phyloP scores from a whole-genome alignment of 2,113 vertebrate species.

The Vireo altiloquus region DNA sequence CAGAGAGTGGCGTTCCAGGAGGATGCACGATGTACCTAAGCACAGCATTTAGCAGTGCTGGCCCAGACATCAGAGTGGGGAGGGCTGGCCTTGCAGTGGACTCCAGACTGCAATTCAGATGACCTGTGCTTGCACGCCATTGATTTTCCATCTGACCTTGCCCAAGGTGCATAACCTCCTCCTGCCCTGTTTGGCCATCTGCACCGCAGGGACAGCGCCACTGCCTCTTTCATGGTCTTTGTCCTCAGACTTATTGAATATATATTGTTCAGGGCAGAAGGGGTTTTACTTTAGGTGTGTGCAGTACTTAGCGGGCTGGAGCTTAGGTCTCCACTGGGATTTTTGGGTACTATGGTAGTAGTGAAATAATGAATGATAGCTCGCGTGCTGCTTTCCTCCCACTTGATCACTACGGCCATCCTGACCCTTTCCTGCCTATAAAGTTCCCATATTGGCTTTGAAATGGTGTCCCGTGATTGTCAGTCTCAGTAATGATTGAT shows the following conservation, averaged over 20 bases:
- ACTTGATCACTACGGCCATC: not conserved
- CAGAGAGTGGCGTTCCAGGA: not conserved
- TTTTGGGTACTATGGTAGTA: not conserved
- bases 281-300: not conserved
- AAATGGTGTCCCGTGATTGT: not conserved
- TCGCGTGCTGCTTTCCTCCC: not conserved
- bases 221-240: conserved; percentile 29
- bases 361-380: not conserved
- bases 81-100: not conserved
- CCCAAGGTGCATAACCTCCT: not conserved
- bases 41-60: rapidly evolving
- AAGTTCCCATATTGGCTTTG: not conserved
- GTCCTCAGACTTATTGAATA: not conserved
- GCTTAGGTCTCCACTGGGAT: not conserved
- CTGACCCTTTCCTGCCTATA: not conserved
- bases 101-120: not conserved
- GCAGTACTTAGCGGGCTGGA: not conserved
- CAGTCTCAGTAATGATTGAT: not conserved
- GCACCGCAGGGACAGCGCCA: not conserved
- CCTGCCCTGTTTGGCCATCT: not conserved
- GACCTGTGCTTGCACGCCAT: not conserved
- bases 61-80: not conserved
- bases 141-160: conserved; percentile 38
- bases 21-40: not conserved
- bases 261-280: conserved; percentile 2